Percentiles rank a stretch among this genome's conserved stretches.
Conservation (phyloP, 1,140 invertebrate genomes). For the Hylyphantes graminicola region DNA sequence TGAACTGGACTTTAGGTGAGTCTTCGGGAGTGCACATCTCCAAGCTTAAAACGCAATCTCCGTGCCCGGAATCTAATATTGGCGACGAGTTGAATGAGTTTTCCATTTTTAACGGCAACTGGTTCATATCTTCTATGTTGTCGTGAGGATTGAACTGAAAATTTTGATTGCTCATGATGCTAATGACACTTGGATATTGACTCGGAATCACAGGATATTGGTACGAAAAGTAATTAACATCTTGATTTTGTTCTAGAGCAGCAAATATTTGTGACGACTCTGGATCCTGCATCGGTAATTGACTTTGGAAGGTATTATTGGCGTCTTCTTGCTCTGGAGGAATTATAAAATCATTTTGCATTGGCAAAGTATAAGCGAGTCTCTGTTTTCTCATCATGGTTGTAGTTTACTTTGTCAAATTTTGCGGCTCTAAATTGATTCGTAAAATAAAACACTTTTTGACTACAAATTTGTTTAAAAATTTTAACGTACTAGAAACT, state of each 20-base stretch:
- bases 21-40: background rate
- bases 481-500: no score
- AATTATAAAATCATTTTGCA: background rate
- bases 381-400: constrained; percentile 30
- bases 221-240: constrained; percentile 15
- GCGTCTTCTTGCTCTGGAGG: background rate
- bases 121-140: background rate
- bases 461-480: no score
- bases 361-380: constrained; percentile 13
- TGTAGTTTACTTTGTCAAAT: no score
- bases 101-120: background rate
- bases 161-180: background rate
- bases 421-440: no score
- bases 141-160: constrained; percentile 9
- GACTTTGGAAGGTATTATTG: background rate
- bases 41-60: background rate
- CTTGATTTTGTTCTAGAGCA: background rate
- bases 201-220: constrained; percentile 33
- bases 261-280: constrained; percentile 1
- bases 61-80: background rate
- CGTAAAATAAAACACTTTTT: no score
- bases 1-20: background rate
- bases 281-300: background rate
- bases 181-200: constrained; percentile 5
- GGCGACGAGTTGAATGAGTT: background rate